phyloP scores from a whole-genome alignment of 2,797 vertebrate genomes.

The Morus bassanus region DNA sequence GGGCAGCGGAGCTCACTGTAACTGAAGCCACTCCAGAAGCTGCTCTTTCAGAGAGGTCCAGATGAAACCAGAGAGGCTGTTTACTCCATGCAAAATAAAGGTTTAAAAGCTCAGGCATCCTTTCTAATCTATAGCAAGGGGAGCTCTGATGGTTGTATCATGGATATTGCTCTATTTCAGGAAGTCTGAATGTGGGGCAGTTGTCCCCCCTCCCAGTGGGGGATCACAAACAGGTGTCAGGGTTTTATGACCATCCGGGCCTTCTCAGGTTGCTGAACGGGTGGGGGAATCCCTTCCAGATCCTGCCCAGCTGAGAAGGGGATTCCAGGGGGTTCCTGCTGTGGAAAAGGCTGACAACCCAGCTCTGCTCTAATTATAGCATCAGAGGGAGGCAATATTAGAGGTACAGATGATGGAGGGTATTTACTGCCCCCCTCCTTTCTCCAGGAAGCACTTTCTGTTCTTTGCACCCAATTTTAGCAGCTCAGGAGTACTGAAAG shows the following conservation, averaged over 20 bases:
- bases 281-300: constrained; percentile 56
- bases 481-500: not conserved
- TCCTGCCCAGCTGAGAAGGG: not conserved
- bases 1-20: not conserved
- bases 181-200: constrained; percentile 7
- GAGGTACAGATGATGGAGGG: not conserved
- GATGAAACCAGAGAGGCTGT: constrained; percentile 26
- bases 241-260: not conserved
- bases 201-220: not conserved
- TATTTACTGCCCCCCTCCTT: not conserved
- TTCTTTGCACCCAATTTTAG: not conserved
- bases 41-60: not conserved
- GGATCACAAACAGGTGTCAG: constrained; percentile 45
- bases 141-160: not conserved
- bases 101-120: not conserved
- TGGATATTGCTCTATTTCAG: constrained; percentile 33
- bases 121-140: not conserved
- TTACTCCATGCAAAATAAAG: not conserved
- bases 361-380: not conserved
- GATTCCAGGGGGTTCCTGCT: constrained; percentile 19
- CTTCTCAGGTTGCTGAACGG: constrained; percentile 44
- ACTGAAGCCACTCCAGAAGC: not conserved
- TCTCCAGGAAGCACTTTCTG: not conserved
- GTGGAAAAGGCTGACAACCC: not conserved
- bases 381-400: not conserved